Conservation (phyloP, 1,140 invertebrate genomes). For the Latrodectus geometricus region DNA sequence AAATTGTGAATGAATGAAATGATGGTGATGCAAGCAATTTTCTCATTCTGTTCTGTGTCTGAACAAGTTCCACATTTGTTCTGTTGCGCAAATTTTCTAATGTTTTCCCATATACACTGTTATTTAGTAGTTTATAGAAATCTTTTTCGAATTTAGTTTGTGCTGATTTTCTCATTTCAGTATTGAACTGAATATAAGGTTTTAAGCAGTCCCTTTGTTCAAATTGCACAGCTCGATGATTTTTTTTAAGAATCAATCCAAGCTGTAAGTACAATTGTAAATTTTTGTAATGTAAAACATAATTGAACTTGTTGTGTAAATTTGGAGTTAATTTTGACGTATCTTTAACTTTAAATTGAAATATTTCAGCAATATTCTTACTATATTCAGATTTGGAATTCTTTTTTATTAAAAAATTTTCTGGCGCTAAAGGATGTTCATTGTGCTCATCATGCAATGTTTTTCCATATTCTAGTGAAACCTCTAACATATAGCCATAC, state of each 20-base stretch:
- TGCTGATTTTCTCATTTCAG: constrained; percentile 64
- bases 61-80: constrained; percentile 7
- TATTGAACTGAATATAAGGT: constrained; percentile 67
- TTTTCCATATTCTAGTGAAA: constrained; percentile 64
- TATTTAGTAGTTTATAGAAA: constrained; percentile 19
- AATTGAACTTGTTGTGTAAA: constrained; percentile 66
- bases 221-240: constrained; percentile 64
- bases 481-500: constrained; percentile 64
- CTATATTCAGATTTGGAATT: constrained; percentile 22
- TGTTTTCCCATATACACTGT: constrained; percentile 21
- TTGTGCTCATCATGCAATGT: constrained; percentile 66
- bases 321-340: constrained; percentile 25
- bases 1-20: constrained; percentile 65
- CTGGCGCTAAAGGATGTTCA: constrained; percentile 69
- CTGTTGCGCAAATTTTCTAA: constrained; percentile 12
- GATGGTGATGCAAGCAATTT: background rate
- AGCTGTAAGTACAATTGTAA: constrained; percentile 70
- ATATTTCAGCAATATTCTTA: background rate
- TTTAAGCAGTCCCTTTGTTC: constrained; percentile 31
- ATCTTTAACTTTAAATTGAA: background rate
- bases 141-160: constrained; percentile 64
- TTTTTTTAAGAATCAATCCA: constrained; percentile 66
- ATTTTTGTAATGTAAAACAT: constrained; percentile 72
- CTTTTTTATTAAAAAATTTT: constrained; percentile 61
- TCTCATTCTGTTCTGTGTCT: background rate